Conservation (phyloP, 1,140 invertebrate species). For the Conus ventricosus region DNA sequence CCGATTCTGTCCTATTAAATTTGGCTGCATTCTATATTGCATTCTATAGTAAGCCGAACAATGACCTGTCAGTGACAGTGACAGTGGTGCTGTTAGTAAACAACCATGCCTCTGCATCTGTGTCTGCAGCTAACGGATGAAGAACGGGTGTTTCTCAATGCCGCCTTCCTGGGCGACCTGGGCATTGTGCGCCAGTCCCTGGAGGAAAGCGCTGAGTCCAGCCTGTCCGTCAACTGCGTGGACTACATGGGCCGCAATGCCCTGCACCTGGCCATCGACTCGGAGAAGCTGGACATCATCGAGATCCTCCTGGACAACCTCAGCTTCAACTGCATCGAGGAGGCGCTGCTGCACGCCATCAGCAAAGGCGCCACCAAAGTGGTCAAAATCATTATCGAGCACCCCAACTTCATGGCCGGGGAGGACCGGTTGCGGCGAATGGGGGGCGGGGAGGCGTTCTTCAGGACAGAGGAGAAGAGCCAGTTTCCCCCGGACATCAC, state of each 20-base stretch:
- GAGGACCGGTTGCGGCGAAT: slow-evolving; percentile 69
- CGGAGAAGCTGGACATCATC: slow-evolving; percentile 71
- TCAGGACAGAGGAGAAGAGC: slow-evolving; percentile 69
- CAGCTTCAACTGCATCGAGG: slow-evolving; percentile 71
- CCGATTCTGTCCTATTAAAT: too few species aligned
- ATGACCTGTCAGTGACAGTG: too few species aligned
- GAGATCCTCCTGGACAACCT: slow-evolving; percentile 70
- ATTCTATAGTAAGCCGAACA: too few species aligned
- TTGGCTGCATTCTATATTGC: too few species aligned
- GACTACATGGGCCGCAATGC: slow-evolving; percentile 73
- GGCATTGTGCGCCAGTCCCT: slow-evolving; percentile 68
- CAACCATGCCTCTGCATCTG: neutral
- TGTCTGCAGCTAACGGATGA: slow-evolving; percentile 72
- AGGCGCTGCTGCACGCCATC: slow-evolving; percentile 73
- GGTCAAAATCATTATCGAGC: slow-evolving; percentile 72
- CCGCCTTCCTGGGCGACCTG: slow-evolving; percentile 71
- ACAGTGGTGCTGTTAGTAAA: too few species aligned
- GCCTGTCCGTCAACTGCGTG: slow-evolving; percentile 70
- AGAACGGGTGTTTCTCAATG: slow-evolving; percentile 73
- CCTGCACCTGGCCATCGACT: slow-evolving; percentile 73
- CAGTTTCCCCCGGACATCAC: slow-evolving; percentile 73
- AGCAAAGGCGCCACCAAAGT: slow-evolving; percentile 73
- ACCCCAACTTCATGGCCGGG: slow-evolving; percentile 72
- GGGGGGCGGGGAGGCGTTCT: slow-evolving; percentile 68
- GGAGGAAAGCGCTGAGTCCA: slow-evolving; percentile 63